phyloP scores from a whole-genome alignment of 1,140 invertebrate species.

The Dendrolimus punctatus region DNA sequence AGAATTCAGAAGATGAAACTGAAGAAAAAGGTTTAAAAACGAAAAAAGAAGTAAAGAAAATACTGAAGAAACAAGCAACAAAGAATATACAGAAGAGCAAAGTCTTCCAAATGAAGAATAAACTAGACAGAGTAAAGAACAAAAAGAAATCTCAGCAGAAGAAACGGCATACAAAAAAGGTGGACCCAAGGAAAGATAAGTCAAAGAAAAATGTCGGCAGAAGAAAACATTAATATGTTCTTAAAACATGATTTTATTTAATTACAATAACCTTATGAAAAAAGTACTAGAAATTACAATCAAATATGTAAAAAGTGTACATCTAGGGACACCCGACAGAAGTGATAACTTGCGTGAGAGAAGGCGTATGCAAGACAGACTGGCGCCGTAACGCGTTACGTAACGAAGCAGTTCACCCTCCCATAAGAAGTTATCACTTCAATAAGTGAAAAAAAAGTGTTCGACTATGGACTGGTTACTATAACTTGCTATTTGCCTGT shows the following conservation, averaged over 20 bases:
- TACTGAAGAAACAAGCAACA: conserved; percentile 77
- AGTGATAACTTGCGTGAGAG: no score
- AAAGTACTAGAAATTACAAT: no score
- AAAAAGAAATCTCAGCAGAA: conserved; percentile 72
- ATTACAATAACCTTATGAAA: neutral
- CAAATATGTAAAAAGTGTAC: no score
- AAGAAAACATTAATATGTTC: conserved; percentile 40
- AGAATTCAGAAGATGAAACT: conserved; percentile 46
- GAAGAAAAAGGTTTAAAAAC: conserved; percentile 67
- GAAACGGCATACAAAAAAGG: conserved; percentile 43
- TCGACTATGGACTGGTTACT: no score
- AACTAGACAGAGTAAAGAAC: conserved; percentile 75
- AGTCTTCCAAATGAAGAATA: conserved; percentile 81
- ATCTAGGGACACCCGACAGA: no score
- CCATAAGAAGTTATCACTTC: no score
- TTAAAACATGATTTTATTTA: conserved; percentile 5
- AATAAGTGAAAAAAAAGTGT: no score
- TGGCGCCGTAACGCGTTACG: no score
- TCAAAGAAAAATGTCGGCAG: conserved; percentile 51
- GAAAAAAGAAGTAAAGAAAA: conserved; percentile 77
- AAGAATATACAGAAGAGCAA: conserved; percentile 82
- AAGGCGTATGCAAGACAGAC: no score
- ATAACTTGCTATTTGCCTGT: no score
- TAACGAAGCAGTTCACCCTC: no score
- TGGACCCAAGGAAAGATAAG: conserved; percentile 52